Conservation (phyloP, 2,797 vertebrate genomes). For the Allobates femoralis region DNA sequence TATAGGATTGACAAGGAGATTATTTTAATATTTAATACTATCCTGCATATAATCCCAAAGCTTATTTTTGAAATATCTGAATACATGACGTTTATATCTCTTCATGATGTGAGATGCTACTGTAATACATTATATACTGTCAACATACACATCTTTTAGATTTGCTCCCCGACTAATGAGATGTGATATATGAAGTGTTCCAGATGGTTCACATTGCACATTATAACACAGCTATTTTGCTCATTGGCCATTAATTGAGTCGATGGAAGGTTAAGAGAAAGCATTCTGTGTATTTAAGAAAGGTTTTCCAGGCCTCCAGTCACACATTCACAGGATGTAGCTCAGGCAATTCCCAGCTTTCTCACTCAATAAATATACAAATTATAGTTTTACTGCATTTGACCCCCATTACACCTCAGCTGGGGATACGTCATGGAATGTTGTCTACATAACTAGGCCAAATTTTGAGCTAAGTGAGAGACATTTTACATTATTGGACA, state of each 20-base stretch:
- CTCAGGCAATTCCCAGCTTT: constrained; percentile 47
- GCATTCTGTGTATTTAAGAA: constrained; percentile 20
- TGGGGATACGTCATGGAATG: constrained; percentile 31
- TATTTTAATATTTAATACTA: neutral
- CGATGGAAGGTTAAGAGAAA: constrained; percentile 5
- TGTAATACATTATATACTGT: neutral
- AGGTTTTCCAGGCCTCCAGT: constrained; percentile 38
- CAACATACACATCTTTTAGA: neutral
- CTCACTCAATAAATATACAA: constrained; percentile 52
- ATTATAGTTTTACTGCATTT: constrained; percentile 42
- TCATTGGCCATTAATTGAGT: constrained; percentile 34
- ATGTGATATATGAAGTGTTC: constrained; percentile 47
- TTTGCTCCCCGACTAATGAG: constrained; percentile 17
- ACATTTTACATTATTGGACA: neutral
- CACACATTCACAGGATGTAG: constrained; percentile 48
- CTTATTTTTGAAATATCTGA: neutral
- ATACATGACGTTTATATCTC: no score
- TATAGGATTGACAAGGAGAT: neutral
- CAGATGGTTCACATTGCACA: constrained; percentile 12
- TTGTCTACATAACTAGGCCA: constrained; percentile 16
- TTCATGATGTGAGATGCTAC: neutral
- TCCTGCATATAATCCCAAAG: neutral
- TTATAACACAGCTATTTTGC: constrained; percentile 26
- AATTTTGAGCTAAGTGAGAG: constrained; percentile 3
- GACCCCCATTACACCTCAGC: constrained; percentile 43